Percentiles rank a stretch among this genome's conserved stretches.
Conservation (phyloP, 2,113 vertebrate species). For the Circaetus cinerascens region DNA sequence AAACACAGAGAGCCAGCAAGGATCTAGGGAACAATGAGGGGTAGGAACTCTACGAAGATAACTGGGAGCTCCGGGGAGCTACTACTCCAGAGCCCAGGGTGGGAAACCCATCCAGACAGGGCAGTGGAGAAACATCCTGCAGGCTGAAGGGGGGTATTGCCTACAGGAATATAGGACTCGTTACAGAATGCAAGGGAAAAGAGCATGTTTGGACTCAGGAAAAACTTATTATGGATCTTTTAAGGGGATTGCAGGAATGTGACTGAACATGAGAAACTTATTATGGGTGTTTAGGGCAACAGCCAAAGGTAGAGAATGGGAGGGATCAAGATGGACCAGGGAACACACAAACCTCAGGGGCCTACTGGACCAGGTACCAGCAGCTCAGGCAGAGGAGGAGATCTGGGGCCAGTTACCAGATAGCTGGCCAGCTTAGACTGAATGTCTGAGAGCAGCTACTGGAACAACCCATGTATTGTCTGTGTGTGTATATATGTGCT, state of each 20-base stretch:
- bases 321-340: not conserved
- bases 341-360: not conserved
- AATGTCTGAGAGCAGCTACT: not conserved
- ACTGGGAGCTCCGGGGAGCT: not conserved
- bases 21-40: not conserved
- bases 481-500: accelerated
- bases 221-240: not conserved
- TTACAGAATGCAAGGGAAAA: not conserved
- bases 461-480: not conserved
- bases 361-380: not conserved
- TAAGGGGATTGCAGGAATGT: not conserved
- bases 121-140: not conserved
- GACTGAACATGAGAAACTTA: not conserved
- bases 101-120: not conserved
- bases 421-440: not conserved
- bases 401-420: not conserved
- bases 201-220: accelerated
- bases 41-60: not conserved
- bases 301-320: not conserved
- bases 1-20: not conserved
- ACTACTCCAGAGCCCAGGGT: not conserved
- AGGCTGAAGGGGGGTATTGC: not conserved
- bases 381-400: not conserved
- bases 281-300: not conserved
- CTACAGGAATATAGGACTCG: not conserved